Evolutionary conservation across 2,888 invertebrate species (phyloP).

Genomic region (Celastrina argiolus): DNA sequence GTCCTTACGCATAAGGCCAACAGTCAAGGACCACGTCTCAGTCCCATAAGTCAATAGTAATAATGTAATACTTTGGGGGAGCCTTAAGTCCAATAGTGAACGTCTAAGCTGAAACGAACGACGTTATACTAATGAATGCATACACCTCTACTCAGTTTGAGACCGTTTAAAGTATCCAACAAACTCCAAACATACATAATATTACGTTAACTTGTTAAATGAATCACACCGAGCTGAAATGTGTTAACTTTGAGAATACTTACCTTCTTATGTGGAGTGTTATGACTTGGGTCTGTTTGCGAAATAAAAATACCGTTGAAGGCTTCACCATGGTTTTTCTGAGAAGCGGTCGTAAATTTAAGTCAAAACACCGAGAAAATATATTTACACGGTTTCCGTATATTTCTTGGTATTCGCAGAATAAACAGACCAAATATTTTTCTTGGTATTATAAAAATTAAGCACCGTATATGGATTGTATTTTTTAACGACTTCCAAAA

Average conservation of each 20-base stretch:
- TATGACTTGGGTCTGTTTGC: not conserved
- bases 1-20: no score
- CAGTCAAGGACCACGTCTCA: no score
- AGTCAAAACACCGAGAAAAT: not conserved
- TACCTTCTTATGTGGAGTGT: slow-evolving; percentile 11
- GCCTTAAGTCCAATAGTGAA: no score
- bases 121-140: no score
- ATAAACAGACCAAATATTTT: not conserved
- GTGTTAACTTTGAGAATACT: slow-evolving; percentile 16
- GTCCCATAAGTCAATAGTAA: no score
- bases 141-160: not conserved
- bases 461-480: no score
- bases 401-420: not conserved
- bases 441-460: no score
- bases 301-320: not conserved
- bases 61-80: no score
- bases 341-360: not conserved
- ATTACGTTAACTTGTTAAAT: slow-evolving; percentile 13
- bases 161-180: not conserved
- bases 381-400: not conserved
- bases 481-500: no score
- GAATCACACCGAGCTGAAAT: slow-evolving; percentile 1
- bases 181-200: not conserved
- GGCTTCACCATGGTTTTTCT: not conserved
- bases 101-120: no score